A percentile compares a stretch with the other conserved stretches of the same genome.
These are phyloP conservation scores for Hypsopygia costalis DNA, from an alignment of 2,888 invertebrate species.

Conservation along the genomic window DNA sequence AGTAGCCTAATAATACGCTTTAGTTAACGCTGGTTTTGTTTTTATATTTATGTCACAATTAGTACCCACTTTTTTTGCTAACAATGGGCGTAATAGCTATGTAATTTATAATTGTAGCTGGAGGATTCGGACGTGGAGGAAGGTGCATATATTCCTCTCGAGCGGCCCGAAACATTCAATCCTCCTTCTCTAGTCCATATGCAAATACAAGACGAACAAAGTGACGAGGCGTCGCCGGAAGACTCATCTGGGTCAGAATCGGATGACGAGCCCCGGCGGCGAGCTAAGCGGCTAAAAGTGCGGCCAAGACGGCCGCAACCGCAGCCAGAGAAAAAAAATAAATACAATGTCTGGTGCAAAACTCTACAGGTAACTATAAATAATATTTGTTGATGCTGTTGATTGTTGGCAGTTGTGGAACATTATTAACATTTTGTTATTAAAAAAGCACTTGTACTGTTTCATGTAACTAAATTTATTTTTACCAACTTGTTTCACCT, in stretches of 20 bases:
- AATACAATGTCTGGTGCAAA: slow-evolving; percentile 90
- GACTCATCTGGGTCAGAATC: slow-evolving; percentile 79
- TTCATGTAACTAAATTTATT: too few species aligned
- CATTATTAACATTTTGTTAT: too few species aligned
- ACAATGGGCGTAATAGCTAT: too few species aligned
- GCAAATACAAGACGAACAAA: slow-evolving; percentile 81
- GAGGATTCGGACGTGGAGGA: slow-evolving; percentile 76
- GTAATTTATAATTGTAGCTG: slow-evolving; percentile 42
- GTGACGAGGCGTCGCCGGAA: slow-evolving; percentile 76
- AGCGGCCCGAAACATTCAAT: slow-evolving; percentile 77
- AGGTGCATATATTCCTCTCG: slow-evolving; percentile 78
- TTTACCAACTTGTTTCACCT: too few species aligned
- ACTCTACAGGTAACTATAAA: slow-evolving; percentile 62
- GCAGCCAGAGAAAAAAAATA: slow-evolving; percentile 79
- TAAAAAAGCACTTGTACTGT: too few species aligned
- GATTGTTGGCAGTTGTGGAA: too few species aligned
- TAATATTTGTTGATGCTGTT: neutral
- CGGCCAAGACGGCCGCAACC: slow-evolving; percentile 47
- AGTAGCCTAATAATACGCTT: too few species aligned
- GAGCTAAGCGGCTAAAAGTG: slow-evolving; percentile 77
- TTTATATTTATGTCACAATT: too few species aligned
- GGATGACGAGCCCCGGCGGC: slow-evolving; percentile 77
- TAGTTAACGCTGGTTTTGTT: too few species aligned
- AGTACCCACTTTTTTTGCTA: too few species aligned
- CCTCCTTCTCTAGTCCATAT: slow-evolving; percentile 70